These are phyloP conservation scores for Centrocercus urophasianus DNA, from an alignment of 2,113 vertebrate genomes.

Conservation along the genomic window DNA sequence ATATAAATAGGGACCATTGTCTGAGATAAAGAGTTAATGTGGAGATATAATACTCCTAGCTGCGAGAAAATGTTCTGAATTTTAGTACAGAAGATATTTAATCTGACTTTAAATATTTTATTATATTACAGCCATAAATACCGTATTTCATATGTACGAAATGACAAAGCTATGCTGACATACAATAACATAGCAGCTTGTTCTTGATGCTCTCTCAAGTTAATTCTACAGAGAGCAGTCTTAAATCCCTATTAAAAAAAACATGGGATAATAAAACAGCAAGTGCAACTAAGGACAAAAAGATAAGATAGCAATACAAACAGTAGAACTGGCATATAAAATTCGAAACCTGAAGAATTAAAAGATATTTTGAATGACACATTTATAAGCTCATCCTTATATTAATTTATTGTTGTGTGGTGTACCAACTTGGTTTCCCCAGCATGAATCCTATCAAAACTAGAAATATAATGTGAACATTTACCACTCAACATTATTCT, in stretches of 20 bases:
- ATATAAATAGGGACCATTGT: constrained; percentile 62
- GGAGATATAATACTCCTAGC: background rate
- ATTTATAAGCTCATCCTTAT: background rate
- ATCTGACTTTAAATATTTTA: constrained; percentile 63
- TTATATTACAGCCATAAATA: constrained; percentile 31
- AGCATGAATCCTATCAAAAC: constrained; percentile 12
- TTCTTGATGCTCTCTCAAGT: constrained; percentile 18
- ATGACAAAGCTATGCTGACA: constrained; percentile 38
- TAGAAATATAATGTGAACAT: constrained; percentile 28
- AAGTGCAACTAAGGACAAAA: constrained; percentile 56
- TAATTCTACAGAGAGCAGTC: constrained; percentile 12
- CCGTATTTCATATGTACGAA: constrained; percentile 1
- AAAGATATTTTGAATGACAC: constrained; percentile 11
- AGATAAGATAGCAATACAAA: background rate
- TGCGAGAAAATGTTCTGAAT: constrained; percentile 40
- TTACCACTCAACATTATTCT: constrained; percentile 5
- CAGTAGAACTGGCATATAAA: background rate
- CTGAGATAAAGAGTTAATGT: constrained; percentile 32
- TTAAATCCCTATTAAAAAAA: constrained; percentile 53
- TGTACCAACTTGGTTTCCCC: background rate
- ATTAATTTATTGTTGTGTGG: background rate
- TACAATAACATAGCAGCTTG: background rate
- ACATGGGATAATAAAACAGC: constrained; percentile 15
- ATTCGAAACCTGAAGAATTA: constrained; percentile 29
- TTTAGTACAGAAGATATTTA: constrained; percentile 11